Base-by-base conservation (phyloP, 2,888 invertebrate species). In the Eretmocerus hayati region DNA sequence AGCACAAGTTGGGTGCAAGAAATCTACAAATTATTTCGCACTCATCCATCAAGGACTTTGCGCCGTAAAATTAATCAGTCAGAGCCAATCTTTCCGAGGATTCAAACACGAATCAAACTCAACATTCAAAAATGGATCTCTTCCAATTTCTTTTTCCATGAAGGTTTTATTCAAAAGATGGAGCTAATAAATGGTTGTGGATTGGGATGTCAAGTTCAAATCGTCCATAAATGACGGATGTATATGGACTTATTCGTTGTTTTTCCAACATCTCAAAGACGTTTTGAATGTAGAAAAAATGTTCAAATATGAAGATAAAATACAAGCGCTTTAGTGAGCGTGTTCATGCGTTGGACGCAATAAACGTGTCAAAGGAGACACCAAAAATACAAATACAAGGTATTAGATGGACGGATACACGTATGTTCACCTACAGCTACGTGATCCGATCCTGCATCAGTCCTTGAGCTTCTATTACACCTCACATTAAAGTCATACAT, bases 21-120 rank as follows among this genome's bases (percentile, higher is more conserved):
- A 36, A 13, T 15, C 2, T 15, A n/a, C 31, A 38, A n/a, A 9
- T 8, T 37, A 8, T 16, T 15, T 33, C 18, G 5, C 22, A 37
- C 45, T 15, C 11, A 20, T n/a, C 11, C 26, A 42, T 26, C 19
- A 16, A n/a, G n/a, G n/a, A n/a, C 36, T 38, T 39, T n/a, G 23
- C 19, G 20, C 46, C 42, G 41, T 43, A 50, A 53, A 53, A 50
- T 42, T 50, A 53, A 47, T 50, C 50, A 53, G 53, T 53, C 50
- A 20, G 48, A 31, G 42, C 42, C 38, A 48, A 53, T 50, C 42
- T 23, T 26, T 42, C 32, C 31, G 30, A n/a, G n/a, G n/a, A n/a
- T n/a, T n/a, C n/a, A n/a, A n/a, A n/a, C n/a, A n/a, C n/a, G n/a
- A n/a, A n/a, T n/a, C n/a, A n/a, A n/a, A n/a, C n/a, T n/a, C n/a